Conservation (phyloP, 1,140 invertebrate species). For the Helicoverpa zea region DNA sequence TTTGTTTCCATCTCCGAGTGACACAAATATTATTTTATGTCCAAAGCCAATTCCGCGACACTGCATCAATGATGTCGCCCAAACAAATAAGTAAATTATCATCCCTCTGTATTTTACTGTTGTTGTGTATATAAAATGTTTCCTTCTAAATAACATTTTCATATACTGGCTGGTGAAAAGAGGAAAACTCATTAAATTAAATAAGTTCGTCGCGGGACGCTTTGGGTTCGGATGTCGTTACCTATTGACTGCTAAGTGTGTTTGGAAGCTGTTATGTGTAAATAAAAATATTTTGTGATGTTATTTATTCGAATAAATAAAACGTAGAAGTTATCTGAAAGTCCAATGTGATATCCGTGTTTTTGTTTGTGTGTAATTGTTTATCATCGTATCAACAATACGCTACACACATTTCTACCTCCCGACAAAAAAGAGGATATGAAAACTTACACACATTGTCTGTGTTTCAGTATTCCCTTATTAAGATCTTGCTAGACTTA, state of each 20-base stretch:
- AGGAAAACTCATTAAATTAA: background rate
- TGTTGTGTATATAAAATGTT: too few species aligned
- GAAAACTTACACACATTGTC: too few species aligned
- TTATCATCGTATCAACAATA: too few species aligned
- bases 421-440: too few species aligned
- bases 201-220: background rate
- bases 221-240: background rate
- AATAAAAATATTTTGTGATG: background rate
- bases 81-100: background rate
- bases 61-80: background rate
- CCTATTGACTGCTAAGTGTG: background rate
- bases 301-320: background rate
- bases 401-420: too few species aligned
- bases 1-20: too few species aligned
- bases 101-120: too few species aligned
- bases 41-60: background rate
- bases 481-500: too few species aligned
- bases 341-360: background rate
- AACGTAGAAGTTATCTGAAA: too few species aligned
- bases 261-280: background rate
- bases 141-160: background rate
- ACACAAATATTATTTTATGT: background rate
- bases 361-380: background rate
- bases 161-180: background rate
- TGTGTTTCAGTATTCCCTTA: too few species aligned